Evolutionary conservation across 1,140 invertebrate species (phyloP), one percentile per base, ranked within the genome.

Genomic region (Danaus plexippus): DNA sequence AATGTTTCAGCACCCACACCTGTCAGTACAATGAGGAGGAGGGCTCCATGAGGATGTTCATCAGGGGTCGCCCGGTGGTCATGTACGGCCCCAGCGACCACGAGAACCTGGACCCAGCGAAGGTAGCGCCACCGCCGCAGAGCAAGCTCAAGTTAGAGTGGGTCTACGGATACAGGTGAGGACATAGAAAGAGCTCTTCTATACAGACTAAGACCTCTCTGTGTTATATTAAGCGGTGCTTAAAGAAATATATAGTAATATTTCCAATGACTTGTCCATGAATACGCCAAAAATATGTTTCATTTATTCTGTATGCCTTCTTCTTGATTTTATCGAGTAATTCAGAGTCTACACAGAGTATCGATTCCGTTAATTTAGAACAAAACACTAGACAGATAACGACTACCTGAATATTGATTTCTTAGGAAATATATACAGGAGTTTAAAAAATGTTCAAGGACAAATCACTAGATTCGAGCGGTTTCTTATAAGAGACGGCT

Each of bases 91-190:
- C 96, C 2, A 89, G 90, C 11, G 88, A 90, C 40, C 75, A 91
- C 9, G 92, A 94, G 42, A 88, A 81, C 52, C 94, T 94, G 78
- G 92, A 94, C 72, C 90, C 93, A 11, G 92, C 91, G 64, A 95
- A 94, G 88, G 94, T 96, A 18, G 91, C 90, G 40, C 92, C 92
- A 6, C 91, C 94, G 9, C 96, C 96, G 8, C 89, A 91, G 11
- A 92, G 91, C 69, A 94, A 93, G 81, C 90, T 97, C 9, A 95
- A 95, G 79, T 85, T 98, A 11, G 95, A 97, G 82, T 97, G 96
- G 96, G 95, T 96, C 85, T 75, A 94, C 66, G 87, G 87, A 12
- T 88, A 88, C 64, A 85, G 87, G 87, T 88, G 50, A 71, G 77
- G 47, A 9, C 9, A 15, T 15, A 15, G 15, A 15, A 15, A 1